Conservation (phyloP, 1,140 invertebrate genomes). For the Physella acuta region DNA sequence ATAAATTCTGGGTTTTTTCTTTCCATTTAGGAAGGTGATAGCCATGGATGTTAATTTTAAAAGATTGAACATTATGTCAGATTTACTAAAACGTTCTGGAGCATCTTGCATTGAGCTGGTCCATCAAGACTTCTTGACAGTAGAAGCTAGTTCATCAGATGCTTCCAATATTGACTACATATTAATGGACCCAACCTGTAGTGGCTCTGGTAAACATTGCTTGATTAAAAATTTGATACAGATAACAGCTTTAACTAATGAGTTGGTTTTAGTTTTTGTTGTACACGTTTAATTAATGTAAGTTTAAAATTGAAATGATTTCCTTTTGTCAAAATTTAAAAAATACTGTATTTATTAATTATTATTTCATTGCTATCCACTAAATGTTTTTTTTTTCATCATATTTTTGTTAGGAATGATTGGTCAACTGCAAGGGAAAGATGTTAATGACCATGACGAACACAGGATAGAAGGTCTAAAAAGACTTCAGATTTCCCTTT, state of each 20-base stretch:
- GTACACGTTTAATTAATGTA: background rate
- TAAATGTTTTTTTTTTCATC: background rate
- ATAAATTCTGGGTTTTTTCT: no score
- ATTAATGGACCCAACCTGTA: conserved; percentile 92
- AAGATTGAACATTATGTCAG: conserved; percentile 66
- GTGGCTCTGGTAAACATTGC: conserved; percentile 75
- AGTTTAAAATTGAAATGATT: no score
- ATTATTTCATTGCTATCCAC: no score
- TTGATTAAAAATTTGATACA: background rate
- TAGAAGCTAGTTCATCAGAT: conserved; percentile 63
- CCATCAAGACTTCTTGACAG: conserved; percentile 66
- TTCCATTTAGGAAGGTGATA: background rate
- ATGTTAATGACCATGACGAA: background rate
- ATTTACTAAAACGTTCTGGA: conserved; percentile 61
- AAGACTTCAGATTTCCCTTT: conserved; percentile 80
- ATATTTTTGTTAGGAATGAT: conserved; percentile 5
- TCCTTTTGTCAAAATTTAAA: no score
- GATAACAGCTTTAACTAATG: background rate
- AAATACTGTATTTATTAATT: no score
- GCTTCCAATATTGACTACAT: conserved; percentile 82
- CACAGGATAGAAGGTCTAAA: conserved; percentile 64
- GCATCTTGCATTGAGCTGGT: conserved; percentile 70
- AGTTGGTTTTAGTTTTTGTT: background rate
- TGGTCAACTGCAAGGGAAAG: background rate
- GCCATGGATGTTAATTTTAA: conserved; percentile 74